Percentiles rank a stretch among this genome's conserved stretches.
These are phyloP conservation scores for Nerophis ophidion DNA, from an alignment of 2,113 vertebrate genomes.

Conservation along the genomic window DNA sequence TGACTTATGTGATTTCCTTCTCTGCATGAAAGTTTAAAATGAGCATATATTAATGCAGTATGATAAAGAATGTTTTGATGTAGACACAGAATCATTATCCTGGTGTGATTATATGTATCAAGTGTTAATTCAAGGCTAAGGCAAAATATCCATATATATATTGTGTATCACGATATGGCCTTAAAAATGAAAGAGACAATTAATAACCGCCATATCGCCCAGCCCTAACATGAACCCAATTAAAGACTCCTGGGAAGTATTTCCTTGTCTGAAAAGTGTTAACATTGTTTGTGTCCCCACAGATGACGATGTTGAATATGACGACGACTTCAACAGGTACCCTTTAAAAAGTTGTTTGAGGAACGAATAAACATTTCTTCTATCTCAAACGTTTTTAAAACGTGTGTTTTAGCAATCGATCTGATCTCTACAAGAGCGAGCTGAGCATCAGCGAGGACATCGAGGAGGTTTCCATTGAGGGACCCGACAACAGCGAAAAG, in stretches of 20 bases:
- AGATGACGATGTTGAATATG: constrained; percentile 83
- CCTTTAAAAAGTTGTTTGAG: not conserved
- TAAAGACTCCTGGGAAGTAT: not conserved
- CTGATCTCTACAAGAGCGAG: constrained; percentile 81
- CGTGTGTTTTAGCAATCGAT: constrained; percentile 74
- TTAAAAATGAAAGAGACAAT: too few relatives aligned
- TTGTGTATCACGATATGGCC: too few relatives aligned
- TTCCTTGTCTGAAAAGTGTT: not conserved
- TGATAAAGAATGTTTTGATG: too few relatives aligned
- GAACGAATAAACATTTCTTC: not conserved
- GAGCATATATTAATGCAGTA: too few relatives aligned
- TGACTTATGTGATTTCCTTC: too few relatives aligned
- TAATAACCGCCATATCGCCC: too few relatives aligned
- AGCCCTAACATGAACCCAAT: too few relatives aligned
- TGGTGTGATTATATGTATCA: too few relatives aligned
- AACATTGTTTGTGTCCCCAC: constrained; percentile 42
- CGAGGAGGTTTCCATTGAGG: constrained; percentile 83
- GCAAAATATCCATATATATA: too few relatives aligned
- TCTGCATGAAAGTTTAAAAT: too few relatives aligned
- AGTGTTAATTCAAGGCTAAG: too few relatives aligned
- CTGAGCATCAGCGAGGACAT: constrained; percentile 90
- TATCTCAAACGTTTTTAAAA: not conserved
- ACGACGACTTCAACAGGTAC: constrained; percentile 92
- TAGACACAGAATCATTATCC: too few relatives aligned
- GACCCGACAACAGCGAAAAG: constrained; percentile 80